A percentile compares a stretch with the other conserved stretches of the same genome.
phyloP scores from a whole-genome alignment of 1,140 invertebrate genomes.

The Dendrolimus punctatus region DNA sequence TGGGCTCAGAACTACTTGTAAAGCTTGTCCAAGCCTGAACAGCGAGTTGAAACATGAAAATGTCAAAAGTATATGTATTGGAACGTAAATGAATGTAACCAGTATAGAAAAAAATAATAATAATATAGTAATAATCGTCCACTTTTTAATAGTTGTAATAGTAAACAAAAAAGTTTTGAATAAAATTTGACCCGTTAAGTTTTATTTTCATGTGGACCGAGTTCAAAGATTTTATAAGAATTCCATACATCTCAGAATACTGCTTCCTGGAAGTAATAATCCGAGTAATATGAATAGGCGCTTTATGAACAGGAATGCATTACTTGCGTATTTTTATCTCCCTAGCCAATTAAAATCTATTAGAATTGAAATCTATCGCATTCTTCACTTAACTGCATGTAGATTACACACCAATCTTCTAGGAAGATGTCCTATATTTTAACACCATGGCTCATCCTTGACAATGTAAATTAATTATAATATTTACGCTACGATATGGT shows the following conservation, averaged over 20 bases:
- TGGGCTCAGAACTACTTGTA: no score
- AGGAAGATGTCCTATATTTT: constrained; percentile 6
- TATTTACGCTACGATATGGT: neutral
- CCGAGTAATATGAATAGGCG: no score
- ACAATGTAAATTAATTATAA: constrained; percentile 7
- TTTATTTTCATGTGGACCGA: no score
- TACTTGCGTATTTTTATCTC: constrained; percentile 3
- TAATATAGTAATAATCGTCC: neutral
- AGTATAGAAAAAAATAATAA: neutral
- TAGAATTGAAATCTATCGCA: constrained; percentile 9
- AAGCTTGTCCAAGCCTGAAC: no score
- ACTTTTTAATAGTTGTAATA: neutral
- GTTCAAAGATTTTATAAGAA: no score
- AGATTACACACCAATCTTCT: constrained; percentile 6
- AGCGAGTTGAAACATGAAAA: no score
- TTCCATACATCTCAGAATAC: no score
- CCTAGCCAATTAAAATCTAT: constrained; percentile 4
- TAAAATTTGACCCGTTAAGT: no score
- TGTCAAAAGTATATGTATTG: no score
- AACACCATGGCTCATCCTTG: constrained; percentile 5
- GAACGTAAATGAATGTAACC: no score
- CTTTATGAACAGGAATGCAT: neutral
- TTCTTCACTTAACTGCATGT: constrained; percentile 4
- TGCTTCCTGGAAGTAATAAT: no score
- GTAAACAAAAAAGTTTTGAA: neutral